These are phyloP conservation scores for Nothoprocta perdicaria DNA, from an alignment of 2,113 vertebrate species.

Conservation along the genomic window DNA sequence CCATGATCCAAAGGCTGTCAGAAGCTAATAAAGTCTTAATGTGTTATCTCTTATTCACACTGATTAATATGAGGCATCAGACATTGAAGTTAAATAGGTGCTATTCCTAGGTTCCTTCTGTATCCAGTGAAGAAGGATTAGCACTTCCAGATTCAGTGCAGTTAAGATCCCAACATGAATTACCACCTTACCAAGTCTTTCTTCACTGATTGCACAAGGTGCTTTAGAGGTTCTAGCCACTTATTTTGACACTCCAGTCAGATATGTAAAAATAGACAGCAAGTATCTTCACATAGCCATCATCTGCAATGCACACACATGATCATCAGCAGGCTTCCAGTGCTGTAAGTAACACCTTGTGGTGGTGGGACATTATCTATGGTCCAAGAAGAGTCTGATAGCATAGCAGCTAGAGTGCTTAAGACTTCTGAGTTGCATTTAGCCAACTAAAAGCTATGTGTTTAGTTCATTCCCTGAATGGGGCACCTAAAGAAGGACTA, in stretches of 20 bases:
- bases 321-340: background rate
- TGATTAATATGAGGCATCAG: conserved; percentile 30
- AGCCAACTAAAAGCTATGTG: background rate
- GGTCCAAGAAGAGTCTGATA: background rate
- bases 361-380: background rate
- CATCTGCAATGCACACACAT: background rate
- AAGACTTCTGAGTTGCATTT: background rate
- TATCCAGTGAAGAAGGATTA: conserved; percentile 23
- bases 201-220: conserved; percentile 3
- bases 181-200: background rate
- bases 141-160: conserved; percentile 8
- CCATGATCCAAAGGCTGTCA: conserved; percentile 54
- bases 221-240: conserved; percentile 12
- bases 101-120: background rate
- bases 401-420: background rate
- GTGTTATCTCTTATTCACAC: conserved; percentile 42
- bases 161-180: background rate
- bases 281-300: background rate
- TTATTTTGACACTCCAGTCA: background rate
- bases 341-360: background rate
- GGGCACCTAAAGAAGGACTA: background rate
- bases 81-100: conserved; percentile 34
- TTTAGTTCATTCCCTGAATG: background rate
- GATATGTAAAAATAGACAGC: background rate
- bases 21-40: conserved; percentile 59